Evolutionary conservation across 2,888 invertebrate species (phyloP).

Genomic region (Tachina fera): DNA sequence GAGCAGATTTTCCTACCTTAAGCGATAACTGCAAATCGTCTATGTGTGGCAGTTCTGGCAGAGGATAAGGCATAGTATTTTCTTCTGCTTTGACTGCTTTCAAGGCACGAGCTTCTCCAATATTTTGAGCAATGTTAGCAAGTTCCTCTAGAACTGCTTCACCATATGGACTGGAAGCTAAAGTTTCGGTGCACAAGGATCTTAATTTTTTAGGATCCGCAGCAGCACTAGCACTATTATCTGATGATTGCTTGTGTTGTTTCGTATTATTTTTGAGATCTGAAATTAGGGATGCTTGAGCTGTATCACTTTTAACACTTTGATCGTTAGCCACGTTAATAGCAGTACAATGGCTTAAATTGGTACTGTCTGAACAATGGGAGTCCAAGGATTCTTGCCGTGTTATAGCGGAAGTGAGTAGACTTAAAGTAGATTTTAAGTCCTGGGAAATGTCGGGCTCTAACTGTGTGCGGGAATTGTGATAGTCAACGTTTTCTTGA

Average conservation of each 20-base stretch:
- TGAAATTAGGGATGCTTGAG: conserved; percentile 73
- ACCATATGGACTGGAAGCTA: conserved; percentile 88
- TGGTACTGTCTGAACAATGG: conserved; percentile 86
- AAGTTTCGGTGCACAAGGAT: conserved; percentile 86
- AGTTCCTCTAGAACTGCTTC: conserved; percentile 87
- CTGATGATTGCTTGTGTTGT: background rate
- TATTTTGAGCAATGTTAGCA: conserved; percentile 85
- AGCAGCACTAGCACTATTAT: conserved; percentile 21
- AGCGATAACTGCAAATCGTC: conserved; percentile 82
- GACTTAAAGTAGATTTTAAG: conserved; percentile 41
- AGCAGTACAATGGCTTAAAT: conserved; percentile 88
- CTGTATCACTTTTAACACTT: conserved; percentile 67
- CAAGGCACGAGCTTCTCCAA: conserved; percentile 76
- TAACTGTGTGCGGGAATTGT: conserved; percentile 57
- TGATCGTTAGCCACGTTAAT: conserved; percentile 79
- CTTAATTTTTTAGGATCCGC: conserved; percentile 83
- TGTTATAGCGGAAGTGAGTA: conserved; percentile 49
- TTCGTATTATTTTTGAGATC: conserved; percentile 65
- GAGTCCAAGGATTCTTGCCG: conserved; percentile 86
- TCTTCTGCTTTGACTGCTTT: conserved; percentile 55
- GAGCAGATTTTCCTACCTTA: conserved; percentile 13
- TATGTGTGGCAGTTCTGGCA: conserved; percentile 84
- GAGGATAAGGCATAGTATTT: conserved; percentile 83
- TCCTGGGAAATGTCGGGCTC: conserved; percentile 36
- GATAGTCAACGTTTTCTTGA: conserved; percentile 54